A percentile compares a stretch with the other conserved stretches of the same genome.
Evolutionary conservation across 2,113 vertebrate genomes (phyloP).

Genomic region (Microcebus jonahi): DNA sequence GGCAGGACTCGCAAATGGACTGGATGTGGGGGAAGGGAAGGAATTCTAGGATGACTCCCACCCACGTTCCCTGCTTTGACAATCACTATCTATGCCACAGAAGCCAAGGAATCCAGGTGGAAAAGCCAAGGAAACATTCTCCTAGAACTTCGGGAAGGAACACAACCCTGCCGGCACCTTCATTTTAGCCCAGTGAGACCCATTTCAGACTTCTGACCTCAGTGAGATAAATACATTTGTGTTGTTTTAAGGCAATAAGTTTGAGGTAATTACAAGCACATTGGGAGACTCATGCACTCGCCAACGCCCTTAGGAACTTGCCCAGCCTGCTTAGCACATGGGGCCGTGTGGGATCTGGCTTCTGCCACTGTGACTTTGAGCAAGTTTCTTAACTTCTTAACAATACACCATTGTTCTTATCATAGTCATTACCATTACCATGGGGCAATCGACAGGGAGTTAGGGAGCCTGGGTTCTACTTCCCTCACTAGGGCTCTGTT

Average conservation of each 20-base stretch:
- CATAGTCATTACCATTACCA: background rate
- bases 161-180: background rate
- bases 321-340: background rate
- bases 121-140: background rate
- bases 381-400: background rate
- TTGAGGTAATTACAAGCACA: background rate
- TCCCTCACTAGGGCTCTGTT: background rate
- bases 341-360: background rate
- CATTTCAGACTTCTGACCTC: background rate
- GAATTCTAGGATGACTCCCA: background rate
- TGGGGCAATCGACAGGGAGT: background rate
- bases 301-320: background rate
- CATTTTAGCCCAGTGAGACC: background rate
- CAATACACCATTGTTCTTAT: background rate
- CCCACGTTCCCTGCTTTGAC: constrained; percentile 7
- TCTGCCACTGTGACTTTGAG: background rate
- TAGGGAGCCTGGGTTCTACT: background rate
- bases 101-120: background rate
- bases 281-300: background rate
- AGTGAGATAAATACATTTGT: background rate
- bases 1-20: background rate
- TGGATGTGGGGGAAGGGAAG: background rate
- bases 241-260: background rate
- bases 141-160: background rate
- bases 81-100: background rate